Evolutionary conservation across 2,113 vertebrate species (phyloP), one percentile per base, ranked within the genome.

Genomic region (Anser brachyrhynchus): DNA sequence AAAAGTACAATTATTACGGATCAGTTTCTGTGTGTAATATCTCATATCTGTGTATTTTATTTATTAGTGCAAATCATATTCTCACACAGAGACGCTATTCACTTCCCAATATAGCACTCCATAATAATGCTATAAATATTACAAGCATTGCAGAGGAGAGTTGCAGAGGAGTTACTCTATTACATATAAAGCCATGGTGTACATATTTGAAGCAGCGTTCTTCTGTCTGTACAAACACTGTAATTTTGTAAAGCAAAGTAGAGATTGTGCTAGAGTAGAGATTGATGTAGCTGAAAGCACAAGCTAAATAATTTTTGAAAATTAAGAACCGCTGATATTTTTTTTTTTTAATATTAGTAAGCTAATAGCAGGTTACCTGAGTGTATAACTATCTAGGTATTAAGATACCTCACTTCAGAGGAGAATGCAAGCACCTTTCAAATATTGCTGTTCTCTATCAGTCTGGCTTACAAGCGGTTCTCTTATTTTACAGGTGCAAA

Each of bases 121-220:
- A 18, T 94, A 84, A 84, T 78, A 85, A 78, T 26, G 51, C 59
- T 80, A 35, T 89, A 92, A 94, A 91, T 93, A 58, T 29, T 89
- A 7, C 25, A 82, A 81, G 14, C 15, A 3, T 49, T 89, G 83
- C 77, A 89, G 88, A 86, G 83, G 31, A 80, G 51, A 74, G n/a
- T 52, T 41, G 41, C 41, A 41, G 41, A 41, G 41, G 41, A 41
- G 41, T 41, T 76, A 70, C 52, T n/a, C 55, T 87, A 12, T 79
- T 94, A 69, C 25, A 4, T 54, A 17, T 23, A 35, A 84, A 74
- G 46, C 72, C 77, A 29, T 23, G 26, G 41, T 46, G 23, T 85
- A 31, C 16, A 1, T 67, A 21, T 87, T 54, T 76, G 78, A 79
- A 25, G 6, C 43, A 62, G 39, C 69, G 21, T 66, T 39, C 14